Conservation (phyloP, 2,797 vertebrate species). For the Hozukius guyotensis region DNA sequence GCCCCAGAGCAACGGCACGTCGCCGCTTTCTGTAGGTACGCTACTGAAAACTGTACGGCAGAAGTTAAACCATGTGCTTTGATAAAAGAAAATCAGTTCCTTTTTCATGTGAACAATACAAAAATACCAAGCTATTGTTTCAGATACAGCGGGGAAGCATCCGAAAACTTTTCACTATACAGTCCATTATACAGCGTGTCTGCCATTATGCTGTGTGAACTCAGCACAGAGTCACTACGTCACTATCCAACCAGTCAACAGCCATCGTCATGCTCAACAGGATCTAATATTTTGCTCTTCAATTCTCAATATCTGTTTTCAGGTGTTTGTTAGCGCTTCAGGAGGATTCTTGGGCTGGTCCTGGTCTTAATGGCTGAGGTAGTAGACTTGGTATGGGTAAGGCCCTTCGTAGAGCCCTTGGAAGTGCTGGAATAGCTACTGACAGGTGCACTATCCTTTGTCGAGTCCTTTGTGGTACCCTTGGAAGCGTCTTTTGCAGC, state of each 20-base stretch:
- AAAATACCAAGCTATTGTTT: not conserved
- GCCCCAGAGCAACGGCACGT: not conserved
- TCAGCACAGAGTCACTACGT: not conserved
- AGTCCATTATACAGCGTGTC: not conserved
- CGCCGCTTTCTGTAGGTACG: not conserved
- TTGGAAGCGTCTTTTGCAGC: conserved; percentile 36
- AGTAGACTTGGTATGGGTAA: conserved; percentile 86
- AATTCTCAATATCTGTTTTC: not conserved
- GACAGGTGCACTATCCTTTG: conserved; percentile 6
- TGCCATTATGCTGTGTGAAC: not conserved
- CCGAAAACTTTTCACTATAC: not conserved
- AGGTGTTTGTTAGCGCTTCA: conserved; percentile 41
- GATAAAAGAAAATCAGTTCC: not conserved
- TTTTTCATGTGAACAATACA: not conserved
- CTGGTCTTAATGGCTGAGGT: conserved; percentile 69
- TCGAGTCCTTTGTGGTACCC: not conserved
- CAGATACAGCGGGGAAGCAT: not conserved
- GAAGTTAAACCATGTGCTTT: conserved; percentile 9
- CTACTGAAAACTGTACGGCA: not conserved
- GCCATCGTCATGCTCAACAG: not conserved
- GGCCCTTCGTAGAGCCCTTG: conserved; percentile 83
- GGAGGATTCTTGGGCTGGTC: conserved; percentile 54
- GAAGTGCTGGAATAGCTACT: conserved; percentile 41
- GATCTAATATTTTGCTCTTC: not conserved
- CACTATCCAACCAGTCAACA: not conserved